phyloP scores from a whole-genome alignment of 2,113 vertebrate genomes.

The Lanius collurio region DNA sequence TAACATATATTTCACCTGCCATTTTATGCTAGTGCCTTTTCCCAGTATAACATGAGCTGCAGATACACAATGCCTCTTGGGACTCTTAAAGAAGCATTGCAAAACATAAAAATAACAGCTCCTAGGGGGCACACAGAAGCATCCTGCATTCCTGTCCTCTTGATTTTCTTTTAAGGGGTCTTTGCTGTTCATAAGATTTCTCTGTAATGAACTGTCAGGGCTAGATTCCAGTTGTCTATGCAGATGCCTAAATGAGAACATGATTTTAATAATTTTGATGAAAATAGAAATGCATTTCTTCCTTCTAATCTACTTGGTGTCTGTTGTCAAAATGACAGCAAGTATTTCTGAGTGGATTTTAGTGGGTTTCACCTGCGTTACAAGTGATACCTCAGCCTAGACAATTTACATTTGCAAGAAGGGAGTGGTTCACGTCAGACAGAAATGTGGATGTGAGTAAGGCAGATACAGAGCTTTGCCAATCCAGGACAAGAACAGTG shows the following conservation, averaged over 20 bases:
- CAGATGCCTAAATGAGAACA: background rate
- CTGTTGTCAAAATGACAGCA: background rate
- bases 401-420: background rate
- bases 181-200: background rate
- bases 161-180: background rate
- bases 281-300: background rate
- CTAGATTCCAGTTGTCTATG: background rate
- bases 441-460: background rate
- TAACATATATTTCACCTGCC: background rate
- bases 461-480: background rate
- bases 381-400: background rate
- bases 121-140: background rate
- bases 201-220: background rate
- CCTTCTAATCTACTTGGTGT: background rate
- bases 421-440: background rate
- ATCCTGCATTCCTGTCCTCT: background rate
- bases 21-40: background rate
- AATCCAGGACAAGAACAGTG: background rate
- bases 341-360: background rate
- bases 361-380: background rate
- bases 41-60: background rate
- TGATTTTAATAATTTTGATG: background rate
- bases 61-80: background rate
- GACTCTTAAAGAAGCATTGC: background rate
- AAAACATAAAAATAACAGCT: background rate